These are phyloP conservation scores for Lindbergichthys nudifrons DNA, from an alignment of 2,797 vertebrate genomes.

Conservation along the genomic window DNA sequence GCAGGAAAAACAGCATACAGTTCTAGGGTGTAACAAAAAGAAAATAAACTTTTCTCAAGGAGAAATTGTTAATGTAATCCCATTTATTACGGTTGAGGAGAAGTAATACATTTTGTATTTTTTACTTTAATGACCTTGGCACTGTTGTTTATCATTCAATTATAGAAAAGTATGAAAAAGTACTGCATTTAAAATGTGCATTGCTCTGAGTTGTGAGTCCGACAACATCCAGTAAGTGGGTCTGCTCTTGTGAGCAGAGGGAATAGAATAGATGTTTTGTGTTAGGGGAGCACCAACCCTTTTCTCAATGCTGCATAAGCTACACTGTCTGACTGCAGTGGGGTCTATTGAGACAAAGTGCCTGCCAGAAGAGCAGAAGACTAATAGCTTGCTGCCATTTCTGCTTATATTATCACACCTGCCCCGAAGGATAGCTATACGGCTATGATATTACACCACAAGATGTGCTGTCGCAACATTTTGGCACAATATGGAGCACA, in stretches of 20 bases:
- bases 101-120: constrained; percentile 50
- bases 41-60: constrained; percentile 30
- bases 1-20: constrained; percentile 4
- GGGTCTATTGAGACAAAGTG: constrained; percentile 75
- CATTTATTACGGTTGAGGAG: constrained; percentile 53
- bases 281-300: constrained; percentile 52
- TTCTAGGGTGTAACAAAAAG: constrained; percentile 12
- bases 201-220: constrained; percentile 38
- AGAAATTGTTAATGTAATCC: constrained; percentile 39
- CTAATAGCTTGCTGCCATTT: constrained; percentile 74
- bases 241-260: constrained; percentile 54
- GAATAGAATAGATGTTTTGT: constrained; percentile 68
- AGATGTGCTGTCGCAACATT: constrained; percentile 54
- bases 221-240: constrained; percentile 66
- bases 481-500: constrained; percentile 37
- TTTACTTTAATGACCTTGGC: constrained; percentile 51
- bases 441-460: constrained; percentile 57
- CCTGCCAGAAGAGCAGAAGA: constrained; percentile 72
- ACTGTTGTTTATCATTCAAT: constrained; percentile 55
- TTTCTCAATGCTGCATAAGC: constrained; percentile 67
- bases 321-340: constrained; percentile 67
- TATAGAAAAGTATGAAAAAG: constrained; percentile 58
- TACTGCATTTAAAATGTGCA: constrained; percentile 42
- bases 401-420: constrained; percentile 75
- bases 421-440: constrained; percentile 58